Base-by-base conservation (phyloP, 2,113 vertebrate genomes). In the Burhinus oedicnemus region DNA sequence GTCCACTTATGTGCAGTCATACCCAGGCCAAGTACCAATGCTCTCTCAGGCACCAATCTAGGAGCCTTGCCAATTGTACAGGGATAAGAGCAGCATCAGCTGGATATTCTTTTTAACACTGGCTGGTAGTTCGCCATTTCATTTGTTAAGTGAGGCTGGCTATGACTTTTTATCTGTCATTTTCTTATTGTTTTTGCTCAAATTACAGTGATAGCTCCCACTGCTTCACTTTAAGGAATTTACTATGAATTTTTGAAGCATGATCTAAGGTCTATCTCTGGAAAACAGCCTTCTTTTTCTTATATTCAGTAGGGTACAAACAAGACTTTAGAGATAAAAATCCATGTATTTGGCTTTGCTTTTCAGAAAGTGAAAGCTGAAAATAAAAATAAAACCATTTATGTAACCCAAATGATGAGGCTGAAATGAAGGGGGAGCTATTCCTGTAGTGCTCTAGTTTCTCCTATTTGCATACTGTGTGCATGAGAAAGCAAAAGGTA, bases 321-420 rank as follows among this genome's bases (percentile, higher is more conserved):
- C 22, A 66, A 87, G 52, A 62, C 74, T 42, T 79, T 12, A 60
- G 47, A 76, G 61, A 92, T 79, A 69, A 88, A 95, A 91, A 79
- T 44, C 70, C 52, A 55, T 30, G 4, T 29, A 72, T 61, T 64
- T 82, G 64, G 23, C 52, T 87, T 84, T 69, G 36, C 15, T 79
- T 76, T 85, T 77, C 54, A 72, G 49, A 71, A 68, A 61, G 30
- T 23, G 8, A 80, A 89, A 83, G 76, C 23, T 78, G 87, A 36
- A 88, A 93, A 90, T 36, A 87, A 91, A 92, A 96, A 66, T 42
- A 74, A 90, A 92, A 27, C 19, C 7, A 82, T 78, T 95, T 94
- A 93, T 61, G 61, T 65, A 96, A 83, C 55, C 72, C 34, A 58
- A 89, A 62, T 20, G 9, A 68, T 44, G 74, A 82, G 51, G n/a